Evolutionary conservation across 2,113 vertebrate genomes (phyloP).

Genomic region (Verasper variegatus): DNA sequence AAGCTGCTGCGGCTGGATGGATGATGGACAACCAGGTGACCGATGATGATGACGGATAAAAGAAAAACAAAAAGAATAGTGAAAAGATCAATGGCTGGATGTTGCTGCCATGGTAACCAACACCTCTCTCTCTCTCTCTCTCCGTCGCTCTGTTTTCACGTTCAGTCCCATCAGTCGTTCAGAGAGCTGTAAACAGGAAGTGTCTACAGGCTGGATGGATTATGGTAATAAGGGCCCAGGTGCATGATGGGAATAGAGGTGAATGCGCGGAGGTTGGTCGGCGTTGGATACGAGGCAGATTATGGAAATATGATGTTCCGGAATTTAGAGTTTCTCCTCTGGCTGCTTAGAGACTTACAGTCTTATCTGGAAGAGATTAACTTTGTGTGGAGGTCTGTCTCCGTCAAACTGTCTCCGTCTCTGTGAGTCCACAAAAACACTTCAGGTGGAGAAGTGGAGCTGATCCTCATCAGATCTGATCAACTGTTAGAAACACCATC

Average conservation of each 20-base stretch:
- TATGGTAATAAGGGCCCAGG: slow-evolving; percentile 65
- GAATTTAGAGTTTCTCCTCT: slow-evolving; percentile 33
- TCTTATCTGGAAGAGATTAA: slow-evolving; percentile 55
- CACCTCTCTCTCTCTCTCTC: not conserved
- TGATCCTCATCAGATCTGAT: not conserved
- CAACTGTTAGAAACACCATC: no score
- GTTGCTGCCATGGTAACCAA: slow-evolving; percentile 51
- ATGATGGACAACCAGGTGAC: slow-evolving; percentile 11
- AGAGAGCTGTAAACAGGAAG: slow-evolving; percentile 57
- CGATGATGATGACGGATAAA: slow-evolving; percentile 12
- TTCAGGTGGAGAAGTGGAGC: not conserved
- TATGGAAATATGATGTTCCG: slow-evolving; percentile 67
- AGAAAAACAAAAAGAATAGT: not conserved
- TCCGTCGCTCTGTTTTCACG: not conserved
- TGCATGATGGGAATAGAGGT: slow-evolving; percentile 66
- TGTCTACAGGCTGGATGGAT: slow-evolving; percentile 49
- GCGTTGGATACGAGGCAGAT: slow-evolving; percentile 57
- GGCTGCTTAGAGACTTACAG: slow-evolving; percentile 42
- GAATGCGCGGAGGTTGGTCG: slow-evolving; percentile 33
- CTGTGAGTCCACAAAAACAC: not conserved
- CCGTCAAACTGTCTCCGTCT: not conserved
- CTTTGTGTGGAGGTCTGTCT: slow-evolving; percentile 24
- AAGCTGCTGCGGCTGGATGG: no score
- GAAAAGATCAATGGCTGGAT: slow-evolving; percentile 13
- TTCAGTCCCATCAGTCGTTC: slow-evolving; percentile 18